Evolutionary conservation across 2,113 vertebrate genomes (phyloP).

Genomic region (Saimiri boliviensis): DNA sequence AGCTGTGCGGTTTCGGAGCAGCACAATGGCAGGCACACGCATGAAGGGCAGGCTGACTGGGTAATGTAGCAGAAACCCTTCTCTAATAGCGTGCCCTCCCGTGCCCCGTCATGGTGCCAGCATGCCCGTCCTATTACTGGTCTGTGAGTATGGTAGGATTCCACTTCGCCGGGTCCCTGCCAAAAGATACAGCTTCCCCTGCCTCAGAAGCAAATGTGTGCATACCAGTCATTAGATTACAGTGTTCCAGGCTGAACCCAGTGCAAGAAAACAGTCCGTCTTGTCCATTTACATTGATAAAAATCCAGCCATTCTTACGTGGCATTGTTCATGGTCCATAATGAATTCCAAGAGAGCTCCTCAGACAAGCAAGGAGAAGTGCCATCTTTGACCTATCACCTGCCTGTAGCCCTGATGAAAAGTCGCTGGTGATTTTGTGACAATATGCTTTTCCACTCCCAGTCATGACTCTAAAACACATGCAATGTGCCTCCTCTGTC

Average conservation of each 20-base stretch:
- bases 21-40: slow-evolving; percentile 77
- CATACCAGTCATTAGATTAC: slow-evolving; percentile 72
- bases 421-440: slow-evolving; percentile 42
- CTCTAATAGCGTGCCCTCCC: slow-evolving; percentile 74
- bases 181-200: slow-evolving; percentile 68
- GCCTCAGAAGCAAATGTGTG: slow-evolving; percentile 70
- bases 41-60: slow-evolving; percentile 82
- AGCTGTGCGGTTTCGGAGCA: slow-evolving; percentile 66
- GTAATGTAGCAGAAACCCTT: slow-evolving; percentile 81
- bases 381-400: background rate
- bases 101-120: slow-evolving; percentile 74
- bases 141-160: slow-evolving; percentile 66
- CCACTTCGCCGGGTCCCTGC: slow-evolving; percentile 37
- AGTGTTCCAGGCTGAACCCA: slow-evolving; percentile 39
- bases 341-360: slow-evolving; percentile 56
- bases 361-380: slow-evolving; percentile 50
- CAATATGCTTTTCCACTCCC: background rate
- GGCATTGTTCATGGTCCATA: slow-evolving; percentile 41
- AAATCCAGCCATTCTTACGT: slow-evolving; percentile 31
- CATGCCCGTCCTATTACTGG: slow-evolving; percentile 69
- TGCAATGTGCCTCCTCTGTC: background rate
- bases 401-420: slow-evolving; percentile 22
- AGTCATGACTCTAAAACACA: background rate
- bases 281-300: slow-evolving; percentile 61
- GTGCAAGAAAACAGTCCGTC: slow-evolving; percentile 39